Conservation (phyloP, 2,113 vertebrate genomes). For the Cathartes aura region DNA sequence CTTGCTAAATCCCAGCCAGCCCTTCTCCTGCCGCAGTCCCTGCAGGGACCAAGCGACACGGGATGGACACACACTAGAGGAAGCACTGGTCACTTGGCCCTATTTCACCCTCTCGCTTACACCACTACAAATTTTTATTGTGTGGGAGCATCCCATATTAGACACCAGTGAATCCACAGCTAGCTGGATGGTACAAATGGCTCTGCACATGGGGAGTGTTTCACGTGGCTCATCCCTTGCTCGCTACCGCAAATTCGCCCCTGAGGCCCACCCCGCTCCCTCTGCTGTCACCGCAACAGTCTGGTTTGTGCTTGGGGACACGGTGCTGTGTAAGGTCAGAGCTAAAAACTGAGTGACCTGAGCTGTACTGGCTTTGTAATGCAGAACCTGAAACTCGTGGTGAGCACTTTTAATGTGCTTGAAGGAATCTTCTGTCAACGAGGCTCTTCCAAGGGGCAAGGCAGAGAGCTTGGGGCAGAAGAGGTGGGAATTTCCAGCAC, state of each 20-base stretch:
- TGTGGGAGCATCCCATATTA: neutral
- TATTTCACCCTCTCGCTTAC: neutral
- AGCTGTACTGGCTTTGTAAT: neutral
- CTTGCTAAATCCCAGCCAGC: neutral
- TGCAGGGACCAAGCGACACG: neutral
- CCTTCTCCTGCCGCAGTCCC: neutral
- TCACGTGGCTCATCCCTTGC: neutral
- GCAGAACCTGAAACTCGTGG: neutral
- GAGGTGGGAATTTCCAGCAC: neutral
- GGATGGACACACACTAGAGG: neutral
- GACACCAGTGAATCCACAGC: neutral
- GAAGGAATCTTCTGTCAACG: neutral
- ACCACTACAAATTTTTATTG: neutral
- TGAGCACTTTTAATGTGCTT: neutral
- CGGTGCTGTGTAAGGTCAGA: neutral
- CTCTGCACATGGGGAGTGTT: neutral
- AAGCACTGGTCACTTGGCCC: neutral
- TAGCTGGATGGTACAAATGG: neutral
- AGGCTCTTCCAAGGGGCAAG: neutral
- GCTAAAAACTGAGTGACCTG: neutral
- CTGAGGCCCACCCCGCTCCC: neutral
- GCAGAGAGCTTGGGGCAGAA: neutral
- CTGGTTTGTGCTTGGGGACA: neutral
- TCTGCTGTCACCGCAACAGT: neutral
- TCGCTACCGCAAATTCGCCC: accelerated